Base-by-base conservation (phyloP, 2,888 invertebrate genomes). In the Agrochola circellaris region DNA sequence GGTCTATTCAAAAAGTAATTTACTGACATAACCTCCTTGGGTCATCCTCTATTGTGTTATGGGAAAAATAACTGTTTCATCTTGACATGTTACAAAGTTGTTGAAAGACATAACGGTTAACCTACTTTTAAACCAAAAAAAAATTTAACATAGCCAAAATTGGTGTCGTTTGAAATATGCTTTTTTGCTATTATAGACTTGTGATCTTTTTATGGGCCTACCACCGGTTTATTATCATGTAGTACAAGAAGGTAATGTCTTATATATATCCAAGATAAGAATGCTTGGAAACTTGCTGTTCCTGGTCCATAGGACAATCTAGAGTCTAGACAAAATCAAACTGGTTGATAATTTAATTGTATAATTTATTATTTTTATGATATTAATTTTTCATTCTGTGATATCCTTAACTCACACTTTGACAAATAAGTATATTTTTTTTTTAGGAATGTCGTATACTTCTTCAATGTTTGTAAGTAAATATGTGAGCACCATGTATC, bases 21-120 rank as follows among this genome's bases (percentile, higher is more conserved):
- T 30, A 51, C 9, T 30, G 15, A 23, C n/a, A 2, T 13, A n/a
- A 67, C 8, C 30, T 69, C 30, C 26, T 48, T 60, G 8, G 66
- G 68, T 48, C 76, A 76, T 54, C 56, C 26, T 67, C 69, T 34
- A 70, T 81, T 83, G 56, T 84, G n/a, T 69, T 66, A 20, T 82
- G 82, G 23, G 82, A 82, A 82, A 68, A 38, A 38, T 82, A 84
- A 82, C 82, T 79, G 84, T 82, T 74, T 60, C 0, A 48, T 62
- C 75, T 79, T 75, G 74, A 70, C 65, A 78, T 58, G 64, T 67
- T 68, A 78, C 62, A n/a, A 78, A 60, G 26, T 82, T 75, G 51
- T 73, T 75, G 42, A 79, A 72, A 65, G 51, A 67, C 34, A 60
- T 30, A 85, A 85, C 83, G 75, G 85, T 82, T 58, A 56, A n/a